Percentiles rank a stretch among this genome's conserved stretches.
Evolutionary conservation across 1,140 invertebrate genomes (phyloP).

Genomic region (Aphelenchoides besseyi): DNA sequence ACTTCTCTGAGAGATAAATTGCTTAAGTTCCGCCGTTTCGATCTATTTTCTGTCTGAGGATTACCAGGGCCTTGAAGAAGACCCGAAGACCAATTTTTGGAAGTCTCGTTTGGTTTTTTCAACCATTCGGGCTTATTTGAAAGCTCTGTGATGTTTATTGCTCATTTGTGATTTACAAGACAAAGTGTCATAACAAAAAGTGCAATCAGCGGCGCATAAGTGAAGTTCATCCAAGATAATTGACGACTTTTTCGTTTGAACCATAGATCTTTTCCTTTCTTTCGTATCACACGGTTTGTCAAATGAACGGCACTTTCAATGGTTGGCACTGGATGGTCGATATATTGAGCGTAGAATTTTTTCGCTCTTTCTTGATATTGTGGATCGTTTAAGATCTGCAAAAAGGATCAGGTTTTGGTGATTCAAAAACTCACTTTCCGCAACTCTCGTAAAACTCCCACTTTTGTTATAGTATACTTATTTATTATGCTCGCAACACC

Average conservation of each 20-base stretch:
- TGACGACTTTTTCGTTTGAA: not conserved
- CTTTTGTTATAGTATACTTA: slow-evolving; percentile 13
- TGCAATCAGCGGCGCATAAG: not conserved
- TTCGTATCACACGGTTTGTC: slow-evolving; percentile 5
- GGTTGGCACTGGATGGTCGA: not conserved
- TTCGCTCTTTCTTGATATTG: not conserved
- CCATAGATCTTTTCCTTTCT: slow-evolving; percentile 1
- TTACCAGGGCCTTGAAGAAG: no score
- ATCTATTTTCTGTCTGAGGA: no score
- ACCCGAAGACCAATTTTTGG: no score
- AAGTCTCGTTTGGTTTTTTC: no score
- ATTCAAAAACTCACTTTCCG: slow-evolving; percentile 1
- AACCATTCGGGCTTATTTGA: no score
- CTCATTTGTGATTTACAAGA: not conserved
- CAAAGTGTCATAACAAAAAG: not conserved
- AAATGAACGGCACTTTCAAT: not conserved
- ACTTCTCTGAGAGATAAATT: no score
- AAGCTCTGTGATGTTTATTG: no score
- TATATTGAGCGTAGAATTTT: slow-evolving; percentile 1
- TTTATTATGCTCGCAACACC: slow-evolving; percentile 3
- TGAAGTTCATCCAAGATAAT: not conserved
- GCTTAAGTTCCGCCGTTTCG: no score
- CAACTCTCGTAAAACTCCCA: not conserved
- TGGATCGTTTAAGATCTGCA: slow-evolving; percentile 6
- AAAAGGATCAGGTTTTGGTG: not conserved